Conservation (phyloP, 2,797 vertebrate species). For the Carduelis carduelis region DNA sequence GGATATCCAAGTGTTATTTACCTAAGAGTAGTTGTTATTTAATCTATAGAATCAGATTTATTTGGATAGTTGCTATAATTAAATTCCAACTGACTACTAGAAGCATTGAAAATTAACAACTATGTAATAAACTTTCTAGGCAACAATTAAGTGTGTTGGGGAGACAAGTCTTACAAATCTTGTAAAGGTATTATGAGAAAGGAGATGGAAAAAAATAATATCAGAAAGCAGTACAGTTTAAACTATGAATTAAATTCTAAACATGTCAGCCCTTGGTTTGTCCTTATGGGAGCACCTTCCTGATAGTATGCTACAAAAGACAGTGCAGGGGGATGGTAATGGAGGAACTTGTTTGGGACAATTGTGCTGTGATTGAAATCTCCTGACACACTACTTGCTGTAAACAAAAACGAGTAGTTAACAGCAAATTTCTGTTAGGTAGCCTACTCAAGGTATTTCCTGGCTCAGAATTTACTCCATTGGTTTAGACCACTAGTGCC, state of each 20-base stretch:
- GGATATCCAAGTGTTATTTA: conserved; percentile 14
- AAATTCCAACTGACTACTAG: conserved; percentile 9
- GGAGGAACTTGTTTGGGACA: neutral
- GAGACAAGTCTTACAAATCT: neutral
- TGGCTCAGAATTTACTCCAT: neutral
- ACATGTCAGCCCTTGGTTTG: neutral
- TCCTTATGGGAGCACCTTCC: neutral
- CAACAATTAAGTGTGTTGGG: conserved; percentile 2
- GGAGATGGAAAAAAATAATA: neutral
- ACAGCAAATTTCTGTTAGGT: neutral
- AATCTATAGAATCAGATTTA: conserved; percentile 35
- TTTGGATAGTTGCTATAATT: conserved; percentile 36
- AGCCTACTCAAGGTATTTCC: neutral
- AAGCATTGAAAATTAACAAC: conserved; percentile 22
- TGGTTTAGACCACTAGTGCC: neutral
- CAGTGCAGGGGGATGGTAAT: neutral
- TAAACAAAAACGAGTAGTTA: neutral
- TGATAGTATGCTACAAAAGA: neutral
- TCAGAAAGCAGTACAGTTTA: neutral
- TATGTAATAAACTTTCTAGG: conserved; percentile 31
- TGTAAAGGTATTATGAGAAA: neutral
- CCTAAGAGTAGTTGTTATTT: conserved; percentile 6
- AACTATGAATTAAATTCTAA: neutral
- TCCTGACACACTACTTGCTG: neutral
- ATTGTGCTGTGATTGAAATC: neutral